Percentiles rank a stretch among this genome's conserved stretches.
phyloP scores from a whole-genome alignment of 2,113 vertebrate species.

The Dipodomys stephensi region DNA sequence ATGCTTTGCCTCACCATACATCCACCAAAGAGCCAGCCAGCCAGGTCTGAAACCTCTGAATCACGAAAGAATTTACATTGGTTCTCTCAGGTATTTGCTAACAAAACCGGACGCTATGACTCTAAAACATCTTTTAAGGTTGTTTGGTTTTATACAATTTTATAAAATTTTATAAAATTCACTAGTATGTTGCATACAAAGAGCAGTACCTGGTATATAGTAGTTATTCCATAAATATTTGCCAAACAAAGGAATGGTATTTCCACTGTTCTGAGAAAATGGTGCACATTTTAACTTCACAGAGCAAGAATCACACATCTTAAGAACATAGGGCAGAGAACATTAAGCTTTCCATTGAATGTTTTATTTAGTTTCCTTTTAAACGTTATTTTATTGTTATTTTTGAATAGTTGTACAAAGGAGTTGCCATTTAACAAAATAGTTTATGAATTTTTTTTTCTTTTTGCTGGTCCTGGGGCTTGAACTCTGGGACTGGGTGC shows the following conservation, averaged over 20 bases:
- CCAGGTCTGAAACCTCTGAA: neutral
- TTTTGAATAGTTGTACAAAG: no score
- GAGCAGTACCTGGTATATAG: neutral
- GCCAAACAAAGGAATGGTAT: neutral
- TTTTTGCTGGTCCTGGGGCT: no score
- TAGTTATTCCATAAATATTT: neutral
- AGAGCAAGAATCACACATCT: neutral
- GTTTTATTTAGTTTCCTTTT: no score
- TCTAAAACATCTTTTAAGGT: neutral
- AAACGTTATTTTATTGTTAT: no score
- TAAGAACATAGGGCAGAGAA: neutral
- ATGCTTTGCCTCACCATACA: neutral
- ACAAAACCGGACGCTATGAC: neutral
- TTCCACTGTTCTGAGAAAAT: neutral
- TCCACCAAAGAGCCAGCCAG: neutral
- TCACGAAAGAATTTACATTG: neutral
- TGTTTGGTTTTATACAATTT: neutral
- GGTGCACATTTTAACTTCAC: neutral
- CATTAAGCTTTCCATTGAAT: neutral
- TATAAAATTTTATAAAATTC: neutral
- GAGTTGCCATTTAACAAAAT: no score
- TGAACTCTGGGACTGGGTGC: no score
- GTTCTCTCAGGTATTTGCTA: neutral
- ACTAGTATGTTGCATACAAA: neutral
- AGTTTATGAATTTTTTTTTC: no score